These are phyloP conservation scores for Harmothoe impar DNA, from an alignment of 2,888 invertebrate genomes.

Conservation along the genomic window DNA sequence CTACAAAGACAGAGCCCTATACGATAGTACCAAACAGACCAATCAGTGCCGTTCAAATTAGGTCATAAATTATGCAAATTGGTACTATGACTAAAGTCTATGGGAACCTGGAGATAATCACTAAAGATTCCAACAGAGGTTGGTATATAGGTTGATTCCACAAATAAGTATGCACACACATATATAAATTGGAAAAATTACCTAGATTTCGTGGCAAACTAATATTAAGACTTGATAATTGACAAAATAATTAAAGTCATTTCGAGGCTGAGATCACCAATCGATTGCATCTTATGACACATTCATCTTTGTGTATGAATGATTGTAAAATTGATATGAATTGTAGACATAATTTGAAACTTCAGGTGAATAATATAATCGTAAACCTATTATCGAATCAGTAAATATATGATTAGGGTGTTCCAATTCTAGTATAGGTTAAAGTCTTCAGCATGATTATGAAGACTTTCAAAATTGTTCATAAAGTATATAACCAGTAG, in stretches of 20 bases:
- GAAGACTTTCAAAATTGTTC: not conserved
- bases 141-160: not conserved
- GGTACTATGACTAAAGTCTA: not conserved
- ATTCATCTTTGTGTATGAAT: not conserved
- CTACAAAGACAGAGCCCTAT: constrained; percentile 68
- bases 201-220: constrained; percentile 41
- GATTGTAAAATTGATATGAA: not conserved
- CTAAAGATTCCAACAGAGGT: too few species aligned
- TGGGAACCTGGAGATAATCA: too few species aligned
- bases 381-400: not conserved
- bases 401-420: not conserved
- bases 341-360: too few species aligned
- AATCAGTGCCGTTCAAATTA: constrained; percentile 11
- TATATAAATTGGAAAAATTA: not conserved
- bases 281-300: not conserved
- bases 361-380: too few species aligned
- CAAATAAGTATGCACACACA: not conserved
- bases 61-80: not conserved
- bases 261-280: constrained; percentile 32
- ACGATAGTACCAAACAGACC: not conserved
- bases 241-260: not conserved
- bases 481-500: not conserved
- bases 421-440: not conserved
- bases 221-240: not conserved
- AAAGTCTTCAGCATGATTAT: not conserved